Base-by-base conservation (phyloP, 1,140 invertebrate genomes). In the Drosophila pruinosa region DNA sequence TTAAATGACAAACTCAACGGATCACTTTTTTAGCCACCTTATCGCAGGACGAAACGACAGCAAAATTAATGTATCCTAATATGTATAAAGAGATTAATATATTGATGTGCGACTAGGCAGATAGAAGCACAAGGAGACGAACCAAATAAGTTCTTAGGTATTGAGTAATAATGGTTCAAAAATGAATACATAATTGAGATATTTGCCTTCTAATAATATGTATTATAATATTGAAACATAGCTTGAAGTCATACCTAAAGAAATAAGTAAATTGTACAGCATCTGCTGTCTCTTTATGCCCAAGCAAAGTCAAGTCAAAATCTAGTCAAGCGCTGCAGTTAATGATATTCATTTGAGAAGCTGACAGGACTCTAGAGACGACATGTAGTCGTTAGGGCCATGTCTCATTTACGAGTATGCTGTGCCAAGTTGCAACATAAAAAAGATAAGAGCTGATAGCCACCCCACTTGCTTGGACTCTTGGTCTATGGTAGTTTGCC, bases 1-100 rank as follows among this genome's bases (percentile, higher is more conserved):
- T 89, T 89, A 89, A 81, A 85, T 74, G 80, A 50, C 69, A 75
- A 80, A 74, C 75, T 78, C 85, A 89, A 70, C 85, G 69, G 62
- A 76, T 83, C 77, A 69, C 19, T 64, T 53, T 38, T 43, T 63
- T 31, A 31, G 24, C 24, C 36, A 41, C 8, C 34, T 68, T 59
- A 50, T 47, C 19, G 38, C 12, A 41, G 38, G 36, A 15, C 6
- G 22, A 14, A 28, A 28, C 14, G 53, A 34, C 31, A 48, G 50
- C 8, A 56, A 64, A 48, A 70, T 70, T 64, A 70, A 70, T 70
- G 59, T 41, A 64, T 47, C 38, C 67, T 22, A 48, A 56, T 70
- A 45, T 53, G 67, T 43, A 67, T 58, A 58, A 21, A 21, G 7
- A 8, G 21, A 22, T 38, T 54, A 64, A 70, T 34, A 34, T n/a